Conservation (phyloP, 2,113 vertebrate species). For the Ophthalmolycus amberensis region DNA sequence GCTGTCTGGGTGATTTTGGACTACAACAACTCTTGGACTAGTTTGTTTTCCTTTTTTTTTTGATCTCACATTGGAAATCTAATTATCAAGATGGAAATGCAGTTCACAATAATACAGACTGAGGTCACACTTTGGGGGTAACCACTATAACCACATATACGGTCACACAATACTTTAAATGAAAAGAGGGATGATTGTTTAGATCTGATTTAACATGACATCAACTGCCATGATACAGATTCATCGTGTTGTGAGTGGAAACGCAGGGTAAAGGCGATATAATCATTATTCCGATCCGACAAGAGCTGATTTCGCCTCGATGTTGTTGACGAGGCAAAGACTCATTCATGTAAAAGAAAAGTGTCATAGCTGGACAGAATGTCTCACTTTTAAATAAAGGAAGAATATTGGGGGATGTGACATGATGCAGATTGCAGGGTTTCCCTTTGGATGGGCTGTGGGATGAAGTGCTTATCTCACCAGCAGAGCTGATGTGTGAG, state of each 20-base stretch:
- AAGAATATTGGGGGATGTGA: neutral
- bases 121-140: conserved; percentile 31
- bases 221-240: conserved; percentile 26
- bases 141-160: conserved; percentile 22
- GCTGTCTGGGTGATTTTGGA: conserved; percentile 67
- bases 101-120: conserved; percentile 38
- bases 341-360: neutral
- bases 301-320: neutral
- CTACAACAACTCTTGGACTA: conserved; percentile 40
- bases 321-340: neutral
- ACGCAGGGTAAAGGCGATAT: conserved; percentile 11
- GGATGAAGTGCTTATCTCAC: conserved; percentile 55
- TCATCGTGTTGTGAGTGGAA: conserved; percentile 15
- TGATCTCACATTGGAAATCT: conserved; percentile 68
- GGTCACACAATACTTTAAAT: conserved; percentile 11
- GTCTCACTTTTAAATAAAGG: conserved; percentile 20
- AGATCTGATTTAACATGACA: conserved; percentile 19
- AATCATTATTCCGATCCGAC: conserved; percentile 24
- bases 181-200: conserved; percentile 24
- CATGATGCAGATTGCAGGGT: conserved; percentile 40
- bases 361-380: neutral
- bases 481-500: conserved; percentile 52
- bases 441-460: conserved; percentile 38
- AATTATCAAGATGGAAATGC: conserved; percentile 61
- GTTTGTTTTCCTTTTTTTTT: conserved; percentile 13